phyloP scores from a whole-genome alignment of 2,888 invertebrate genomes.

The Coenonympha glycerion region DNA sequence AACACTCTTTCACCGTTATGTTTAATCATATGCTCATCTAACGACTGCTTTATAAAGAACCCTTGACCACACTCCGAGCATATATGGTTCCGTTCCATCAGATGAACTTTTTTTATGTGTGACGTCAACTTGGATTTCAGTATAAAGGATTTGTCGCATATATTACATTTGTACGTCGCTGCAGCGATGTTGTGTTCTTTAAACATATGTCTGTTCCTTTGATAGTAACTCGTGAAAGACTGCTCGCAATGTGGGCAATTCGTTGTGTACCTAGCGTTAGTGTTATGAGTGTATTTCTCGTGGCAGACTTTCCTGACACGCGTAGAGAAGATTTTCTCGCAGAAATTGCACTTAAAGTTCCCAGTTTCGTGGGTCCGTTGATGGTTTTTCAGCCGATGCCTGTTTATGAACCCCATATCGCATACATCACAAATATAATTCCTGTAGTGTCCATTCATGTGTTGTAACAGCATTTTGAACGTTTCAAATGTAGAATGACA shows the following conservation, averaged over 20 bases:
- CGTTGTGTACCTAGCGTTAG: slow-evolving; percentile 51
- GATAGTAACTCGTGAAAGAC: slow-evolving; percentile 59
- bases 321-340: slow-evolving; percentile 58
- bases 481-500: slow-evolving; percentile 59
- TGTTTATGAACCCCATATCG: slow-evolving; percentile 59
- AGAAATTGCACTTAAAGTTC: slow-evolving; percentile 51
- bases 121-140: slow-evolving; percentile 58
- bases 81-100: slow-evolving; percentile 63
- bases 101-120: slow-evolving; percentile 62
- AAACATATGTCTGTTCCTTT: slow-evolving; percentile 60
- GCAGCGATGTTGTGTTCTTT: slow-evolving; percentile 53
- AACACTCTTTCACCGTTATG: slow-evolving; percentile 61
- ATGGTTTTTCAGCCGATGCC: slow-evolving; percentile 54
- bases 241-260: slow-evolving; percentile 59
- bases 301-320: slow-evolving; percentile 52
- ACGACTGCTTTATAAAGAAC: slow-evolving; percentile 58
- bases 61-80: slow-evolving; percentile 62
- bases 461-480: slow-evolving; percentile 60
- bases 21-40: slow-evolving; percentile 64
- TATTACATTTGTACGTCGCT: slow-evolving; percentile 60
- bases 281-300: slow-evolving; percentile 62
- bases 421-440: slow-evolving; percentile 62
- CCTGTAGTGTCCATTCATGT: slow-evolving; percentile 65
- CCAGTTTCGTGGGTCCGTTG: slow-evolving; percentile 56
- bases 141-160: slow-evolving; percentile 61